Conservation (phyloP, 2,113 vertebrate genomes). For the Cynoglossus semilaevis region DNA sequence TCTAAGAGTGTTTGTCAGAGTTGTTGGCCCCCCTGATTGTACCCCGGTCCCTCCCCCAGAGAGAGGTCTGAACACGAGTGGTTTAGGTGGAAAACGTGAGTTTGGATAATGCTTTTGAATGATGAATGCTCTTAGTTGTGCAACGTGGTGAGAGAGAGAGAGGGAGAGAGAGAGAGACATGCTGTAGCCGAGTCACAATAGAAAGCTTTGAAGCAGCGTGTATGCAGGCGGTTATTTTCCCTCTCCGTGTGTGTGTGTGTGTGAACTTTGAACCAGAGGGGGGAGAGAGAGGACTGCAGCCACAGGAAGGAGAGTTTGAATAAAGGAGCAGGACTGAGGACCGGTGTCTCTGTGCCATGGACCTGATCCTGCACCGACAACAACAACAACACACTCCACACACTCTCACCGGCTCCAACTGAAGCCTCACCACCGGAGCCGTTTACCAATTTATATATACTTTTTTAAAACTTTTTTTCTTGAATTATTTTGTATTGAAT, state of each 20-base stretch:
- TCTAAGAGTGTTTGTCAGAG: too few relatives aligned
- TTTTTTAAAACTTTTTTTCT: too few relatives aligned
- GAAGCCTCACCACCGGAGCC: not conserved
- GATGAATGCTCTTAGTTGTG: not conserved
- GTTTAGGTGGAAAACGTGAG: too few relatives aligned
- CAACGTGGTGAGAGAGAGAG: not conserved
- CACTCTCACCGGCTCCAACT: not conserved
- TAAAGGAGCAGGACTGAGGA: not conserved
- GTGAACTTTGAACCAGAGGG: slow-evolving; percentile 62
- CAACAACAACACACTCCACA: not conserved
- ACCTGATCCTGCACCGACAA: not conserved
- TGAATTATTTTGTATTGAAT: too few relatives aligned
- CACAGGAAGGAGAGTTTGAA: not conserved
- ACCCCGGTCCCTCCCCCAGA: too few relatives aligned
- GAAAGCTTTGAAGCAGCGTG: slow-evolving; percentile 20
- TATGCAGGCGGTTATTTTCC: slow-evolving; percentile 26
- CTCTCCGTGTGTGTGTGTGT: not conserved
- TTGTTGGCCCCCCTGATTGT: too few relatives aligned
- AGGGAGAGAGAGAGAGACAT: slow-evolving; percentile 8
- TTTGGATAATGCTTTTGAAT: not conserved
- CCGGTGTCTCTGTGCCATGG: slow-evolving; percentile 7
- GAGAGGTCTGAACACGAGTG: too few relatives aligned
- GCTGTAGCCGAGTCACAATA: slow-evolving; percentile 25
- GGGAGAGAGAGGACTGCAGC: not conserved
- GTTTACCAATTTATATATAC: too few relatives aligned